Conservation (phyloP, 1,140 invertebrate genomes). For the Zeugodacus cucurbitae region DNA sequence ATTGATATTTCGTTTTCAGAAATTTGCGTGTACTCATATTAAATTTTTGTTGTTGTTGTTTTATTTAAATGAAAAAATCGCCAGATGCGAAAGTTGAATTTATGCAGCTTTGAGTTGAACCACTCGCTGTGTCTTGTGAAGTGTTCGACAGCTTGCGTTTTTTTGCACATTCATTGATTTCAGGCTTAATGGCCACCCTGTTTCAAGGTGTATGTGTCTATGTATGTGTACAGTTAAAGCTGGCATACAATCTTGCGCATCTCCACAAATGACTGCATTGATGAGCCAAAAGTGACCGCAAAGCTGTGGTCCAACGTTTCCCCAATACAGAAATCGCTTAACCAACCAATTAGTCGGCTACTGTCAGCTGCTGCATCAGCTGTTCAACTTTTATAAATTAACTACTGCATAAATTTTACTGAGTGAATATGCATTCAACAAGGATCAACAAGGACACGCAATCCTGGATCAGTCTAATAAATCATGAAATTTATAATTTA, state of each 20-base stretch:
- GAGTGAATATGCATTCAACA: too few species aligned
- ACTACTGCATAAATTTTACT: too few species aligned
- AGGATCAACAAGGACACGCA: too few species aligned
- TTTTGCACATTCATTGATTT: background rate
- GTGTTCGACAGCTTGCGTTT: background rate
- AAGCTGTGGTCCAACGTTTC: slow-evolving; percentile 5
- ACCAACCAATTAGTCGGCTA: background rate
- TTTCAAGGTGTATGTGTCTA: background rate
- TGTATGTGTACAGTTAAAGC: background rate
- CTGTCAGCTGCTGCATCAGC: slow-evolving; percentile 25
- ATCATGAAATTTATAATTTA: too few species aligned
- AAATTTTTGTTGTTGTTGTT: background rate
- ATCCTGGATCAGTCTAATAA: too few species aligned
- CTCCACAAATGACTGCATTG: background rate
- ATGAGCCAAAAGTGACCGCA: slow-evolving; percentile 22
- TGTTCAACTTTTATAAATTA: background rate
- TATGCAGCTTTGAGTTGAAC: background rate
- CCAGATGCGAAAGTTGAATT: background rate
- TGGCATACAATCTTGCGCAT: background rate
- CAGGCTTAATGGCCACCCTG: background rate
- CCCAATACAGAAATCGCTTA: background rate
- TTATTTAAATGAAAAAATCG: background rate
- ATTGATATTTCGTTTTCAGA: background rate
- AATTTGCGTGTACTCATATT: background rate
- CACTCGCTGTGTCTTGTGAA: background rate